Base-by-base conservation (phyloP, 2,113 vertebrate species). In the Hepsetus odoe region DNA sequence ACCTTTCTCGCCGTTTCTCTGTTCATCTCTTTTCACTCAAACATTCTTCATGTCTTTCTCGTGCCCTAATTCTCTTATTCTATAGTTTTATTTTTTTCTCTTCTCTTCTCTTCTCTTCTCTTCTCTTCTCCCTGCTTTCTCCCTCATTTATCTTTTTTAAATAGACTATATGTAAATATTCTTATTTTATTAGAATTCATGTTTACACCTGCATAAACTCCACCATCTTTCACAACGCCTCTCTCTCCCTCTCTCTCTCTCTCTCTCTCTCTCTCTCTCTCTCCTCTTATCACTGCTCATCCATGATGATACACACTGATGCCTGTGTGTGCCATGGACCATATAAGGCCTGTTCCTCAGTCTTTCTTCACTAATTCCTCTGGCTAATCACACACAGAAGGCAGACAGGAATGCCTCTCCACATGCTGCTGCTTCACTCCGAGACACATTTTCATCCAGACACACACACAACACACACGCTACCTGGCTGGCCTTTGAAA, bases 341-440 rank as follows among this genome's bases (percentile, higher is more conserved):
- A 87, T 86, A 42, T 55, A 81, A 72, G 35, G 73, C 66, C 81
- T 68, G 24, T 18, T 85, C 88, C 85, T 85, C 77, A 85, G 84
- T 87, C 70, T 26, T 87, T 80, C 77, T 87, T 80, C 79, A 89
- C 90, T 88, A 86, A 82, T 81, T 55, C 56, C 49, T 55, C 56
- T 58, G 77, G 70, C 84, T 91, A 92, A 92, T 92, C 86, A 79
- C 86, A 87, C 87, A 82, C 90, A 91, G 89, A 91, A 90, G 90
- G 88, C 38, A 40, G 66, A 79, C 71, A 85, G 82, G 88, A 89
- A 92, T 90, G 83, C 87, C 81, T 76, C 73, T 66, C 85, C 90
- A 92, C 87, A 91, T 90, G 88, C 81, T 87, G 87, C 81, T 77
- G 88, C 86, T 91, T 14, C 80, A 86, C 88, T 80, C 87, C 32